phyloP scores from a whole-genome alignment of 1,140 invertebrate genomes.

The Mercenaria mercenaria region DNA sequence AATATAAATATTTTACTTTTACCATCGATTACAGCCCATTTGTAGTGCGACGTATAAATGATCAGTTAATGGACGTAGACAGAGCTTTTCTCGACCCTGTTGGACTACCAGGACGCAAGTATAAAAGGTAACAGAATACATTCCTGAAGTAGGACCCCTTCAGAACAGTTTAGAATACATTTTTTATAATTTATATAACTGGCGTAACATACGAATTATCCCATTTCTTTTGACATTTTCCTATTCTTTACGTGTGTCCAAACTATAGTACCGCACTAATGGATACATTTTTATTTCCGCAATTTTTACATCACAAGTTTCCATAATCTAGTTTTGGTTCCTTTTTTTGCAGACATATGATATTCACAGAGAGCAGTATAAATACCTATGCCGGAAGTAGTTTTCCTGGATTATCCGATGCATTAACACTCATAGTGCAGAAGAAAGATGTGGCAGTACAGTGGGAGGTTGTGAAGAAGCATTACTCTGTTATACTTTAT shows the following conservation, averaged over 20 bases:
- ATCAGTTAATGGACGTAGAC: conserved; percentile 87
- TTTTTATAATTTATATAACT: too few relatives aligned
- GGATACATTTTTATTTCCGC: too few relatives aligned
- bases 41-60: conserved; percentile 85
- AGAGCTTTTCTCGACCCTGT: conserved; percentile 86
- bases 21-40: conserved; percentile 78
- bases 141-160: too few relatives aligned
- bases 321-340: too few relatives aligned
- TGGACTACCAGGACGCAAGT: conserved; percentile 84
- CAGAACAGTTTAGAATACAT: too few relatives aligned
- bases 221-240: too few relatives aligned
- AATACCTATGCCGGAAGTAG: conserved; percentile 85
- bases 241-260: too few relatives aligned
- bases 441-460: conserved; percentile 55
- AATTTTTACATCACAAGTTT: too few relatives aligned
- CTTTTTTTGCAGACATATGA: conserved; percentile 85
- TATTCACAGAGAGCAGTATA: conserved; percentile 85
- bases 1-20: too few relatives aligned
- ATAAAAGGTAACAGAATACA: conserved; percentile 82
- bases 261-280: too few relatives aligned
- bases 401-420: conserved; percentile 86
- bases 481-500: conserved; percentile 78
- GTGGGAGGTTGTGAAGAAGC: conserved; percentile 78
- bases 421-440: conserved; percentile 79
- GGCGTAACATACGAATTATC: too few relatives aligned